These are phyloP conservation scores for Daubentonia madagascariensis DNA, from an alignment of 2,113 vertebrate genomes.

Conservation along the genomic window DNA sequence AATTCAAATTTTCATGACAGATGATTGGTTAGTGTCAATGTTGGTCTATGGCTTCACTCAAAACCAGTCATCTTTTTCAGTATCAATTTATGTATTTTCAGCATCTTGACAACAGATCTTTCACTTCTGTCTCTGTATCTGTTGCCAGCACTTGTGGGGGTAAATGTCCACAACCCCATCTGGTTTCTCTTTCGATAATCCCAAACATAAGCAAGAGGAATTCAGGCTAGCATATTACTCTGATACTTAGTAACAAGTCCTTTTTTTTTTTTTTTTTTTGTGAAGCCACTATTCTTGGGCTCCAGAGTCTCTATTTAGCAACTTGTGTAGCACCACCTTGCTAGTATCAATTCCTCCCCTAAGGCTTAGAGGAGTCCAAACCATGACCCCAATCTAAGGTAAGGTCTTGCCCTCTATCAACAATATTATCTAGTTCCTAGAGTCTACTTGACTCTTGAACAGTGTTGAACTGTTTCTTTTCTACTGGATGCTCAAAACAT, in stretches of 20 bases:
- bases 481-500: neutral
- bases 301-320: neutral
- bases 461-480: neutral
- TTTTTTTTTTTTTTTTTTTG: neutral
- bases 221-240: neutral
- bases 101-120: neutral
- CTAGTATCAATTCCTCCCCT: neutral
- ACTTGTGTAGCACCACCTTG: neutral
- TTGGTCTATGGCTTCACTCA: neutral
- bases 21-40: neutral
- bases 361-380: neutral
- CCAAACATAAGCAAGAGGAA: neutral
- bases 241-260: neutral
- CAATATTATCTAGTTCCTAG: neutral
- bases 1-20: conserved; percentile 6
- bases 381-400: neutral
- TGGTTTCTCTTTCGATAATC: neutral
- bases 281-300: neutral
- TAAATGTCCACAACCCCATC: neutral
- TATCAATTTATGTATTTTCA: neutral
- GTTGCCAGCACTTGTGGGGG: neutral
- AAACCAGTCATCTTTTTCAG: neutral
- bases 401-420: neutral
- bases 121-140: neutral
- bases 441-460: neutral